A percentile compares a stretch with the other conserved stretches of the same genome.
These are phyloP conservation scores for Corythornis cristatus DNA, from an alignment of 2,113 vertebrate genomes.

Conservation along the genomic window DNA sequence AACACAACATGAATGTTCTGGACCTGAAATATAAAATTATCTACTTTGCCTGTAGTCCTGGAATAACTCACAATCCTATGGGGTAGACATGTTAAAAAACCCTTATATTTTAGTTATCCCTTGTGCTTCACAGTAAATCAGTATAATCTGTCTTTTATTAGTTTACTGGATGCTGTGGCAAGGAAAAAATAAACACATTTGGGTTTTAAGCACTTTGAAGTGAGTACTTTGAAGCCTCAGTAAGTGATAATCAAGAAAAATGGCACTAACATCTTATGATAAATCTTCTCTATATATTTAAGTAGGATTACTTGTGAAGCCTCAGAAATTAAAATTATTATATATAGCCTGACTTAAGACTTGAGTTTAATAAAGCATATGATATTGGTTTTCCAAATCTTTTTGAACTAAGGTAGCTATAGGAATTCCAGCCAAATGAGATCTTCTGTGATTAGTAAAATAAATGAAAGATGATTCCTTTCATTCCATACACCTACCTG, in stretches of 20 bases:
- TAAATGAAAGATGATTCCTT: background rate
- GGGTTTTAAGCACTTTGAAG: constrained; percentile 38
- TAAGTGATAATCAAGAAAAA: constrained; percentile 63
- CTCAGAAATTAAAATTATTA: constrained; percentile 61
- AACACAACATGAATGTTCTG: background rate
- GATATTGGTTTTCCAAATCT: constrained; percentile 41
- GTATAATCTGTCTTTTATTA: constrained; percentile 60
- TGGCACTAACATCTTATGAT: constrained; percentile 36
- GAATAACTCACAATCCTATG: constrained; percentile 8
- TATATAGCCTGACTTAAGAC: constrained; percentile 41
- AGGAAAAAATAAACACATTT: background rate
- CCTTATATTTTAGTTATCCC: constrained; percentile 10
- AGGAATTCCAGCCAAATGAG: constrained; percentile 28
- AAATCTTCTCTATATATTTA: constrained; percentile 55
- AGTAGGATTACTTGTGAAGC: constrained; percentile 51
- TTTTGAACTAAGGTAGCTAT: background rate
- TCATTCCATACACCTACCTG: background rate
- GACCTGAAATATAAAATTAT: background rate
- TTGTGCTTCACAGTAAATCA: constrained; percentile 11
- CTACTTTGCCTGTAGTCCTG: background rate
- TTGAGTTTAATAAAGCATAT: constrained; percentile 54
- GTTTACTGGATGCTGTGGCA: constrained; percentile 33
- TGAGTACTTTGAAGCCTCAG: constrained; percentile 31
- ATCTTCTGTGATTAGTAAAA: background rate
- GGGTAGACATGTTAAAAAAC: background rate